Conservation (phyloP, 2,797 vertebrate genomes). For the Notamacropus eugenii region DNA sequence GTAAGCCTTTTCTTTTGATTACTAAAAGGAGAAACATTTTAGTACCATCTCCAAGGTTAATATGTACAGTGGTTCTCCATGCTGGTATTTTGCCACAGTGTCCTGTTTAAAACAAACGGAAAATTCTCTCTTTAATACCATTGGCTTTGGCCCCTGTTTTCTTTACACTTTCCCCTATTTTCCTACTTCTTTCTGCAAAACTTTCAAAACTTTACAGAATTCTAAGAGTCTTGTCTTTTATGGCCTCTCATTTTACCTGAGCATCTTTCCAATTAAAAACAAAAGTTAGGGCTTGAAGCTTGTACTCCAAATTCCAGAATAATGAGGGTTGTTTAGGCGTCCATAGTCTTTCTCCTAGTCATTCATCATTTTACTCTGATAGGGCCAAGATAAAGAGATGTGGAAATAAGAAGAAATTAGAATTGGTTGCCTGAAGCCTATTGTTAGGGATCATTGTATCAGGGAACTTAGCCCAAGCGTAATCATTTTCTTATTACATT, state of each 20-base stretch:
- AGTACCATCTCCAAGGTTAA: conserved; percentile 4
- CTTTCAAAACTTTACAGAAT: conserved; percentile 6
- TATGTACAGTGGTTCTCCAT: background rate
- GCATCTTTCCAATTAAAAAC: conserved; percentile 6
- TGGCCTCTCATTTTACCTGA: conserved; percentile 3
- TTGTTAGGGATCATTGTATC: background rate
- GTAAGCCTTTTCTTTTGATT: conserved; percentile 71
- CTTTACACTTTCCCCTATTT: background rate
- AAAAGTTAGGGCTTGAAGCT: background rate
- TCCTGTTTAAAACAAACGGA: conserved; percentile 17
- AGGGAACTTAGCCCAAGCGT: background rate
- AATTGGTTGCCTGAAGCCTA: background rate
- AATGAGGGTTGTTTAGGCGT: background rate
- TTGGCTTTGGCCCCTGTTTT: conserved; percentile 10
- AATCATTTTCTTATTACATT: background rate
- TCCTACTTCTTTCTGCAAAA: conserved; percentile 5
- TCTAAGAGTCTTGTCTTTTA: background rate
- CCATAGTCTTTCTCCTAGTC: background rate
- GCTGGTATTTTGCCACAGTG: background rate
- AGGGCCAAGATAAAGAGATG: conserved; percentile 9
- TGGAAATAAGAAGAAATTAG: conserved; percentile 6
- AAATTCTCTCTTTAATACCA: background rate
- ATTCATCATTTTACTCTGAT: background rate
- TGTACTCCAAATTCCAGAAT: background rate
- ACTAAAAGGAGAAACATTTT: conserved; percentile 21